These are phyloP conservation scores for Eutrigla gurnardus DNA, from an alignment of 2,797 vertebrate species.

Conservation along the genomic window DNA sequence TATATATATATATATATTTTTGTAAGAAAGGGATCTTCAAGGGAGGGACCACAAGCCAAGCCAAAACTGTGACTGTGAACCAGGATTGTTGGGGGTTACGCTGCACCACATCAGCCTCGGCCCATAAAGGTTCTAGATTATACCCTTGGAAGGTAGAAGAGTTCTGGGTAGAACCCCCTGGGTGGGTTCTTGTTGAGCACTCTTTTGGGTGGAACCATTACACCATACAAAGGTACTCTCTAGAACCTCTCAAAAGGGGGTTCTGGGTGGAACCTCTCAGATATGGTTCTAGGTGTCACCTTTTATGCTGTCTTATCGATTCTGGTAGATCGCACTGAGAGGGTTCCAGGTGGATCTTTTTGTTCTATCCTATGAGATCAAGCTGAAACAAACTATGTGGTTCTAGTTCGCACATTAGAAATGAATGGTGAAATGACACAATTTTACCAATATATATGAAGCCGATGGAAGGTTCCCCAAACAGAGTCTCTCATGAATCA, in stretches of 20 bases:
- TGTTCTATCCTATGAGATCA: neutral
- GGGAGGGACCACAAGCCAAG: neutral
- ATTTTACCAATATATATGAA: slow-evolving; percentile 4
- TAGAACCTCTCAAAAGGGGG: neutral
- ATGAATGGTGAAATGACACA: slow-evolving; percentile 2
- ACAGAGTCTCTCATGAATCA: slow-evolving; percentile 15
- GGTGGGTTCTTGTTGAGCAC: neutral
- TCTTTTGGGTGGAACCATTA: neutral
- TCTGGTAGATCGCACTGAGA: neutral
- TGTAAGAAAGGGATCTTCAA: neutral
- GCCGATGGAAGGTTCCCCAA: slow-evolving; percentile 12
- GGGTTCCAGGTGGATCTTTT: neutral
- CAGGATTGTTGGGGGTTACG: neutral
- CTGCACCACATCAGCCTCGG: neutral
- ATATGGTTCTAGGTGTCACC: neutral
- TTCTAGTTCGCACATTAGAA: neutral
- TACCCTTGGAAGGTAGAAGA: neutral
- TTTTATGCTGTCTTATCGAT: neutral
- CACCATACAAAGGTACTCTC: neutral
- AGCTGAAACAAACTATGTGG: too few relatives aligned
- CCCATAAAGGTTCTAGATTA: neutral
- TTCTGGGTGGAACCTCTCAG: neutral
- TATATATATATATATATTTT: neutral
- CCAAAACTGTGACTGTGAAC: neutral
- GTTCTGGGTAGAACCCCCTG: neutral